phyloP scores from a whole-genome alignment of 2,888 invertebrate species.

The Diploptera punctata region DNA sequence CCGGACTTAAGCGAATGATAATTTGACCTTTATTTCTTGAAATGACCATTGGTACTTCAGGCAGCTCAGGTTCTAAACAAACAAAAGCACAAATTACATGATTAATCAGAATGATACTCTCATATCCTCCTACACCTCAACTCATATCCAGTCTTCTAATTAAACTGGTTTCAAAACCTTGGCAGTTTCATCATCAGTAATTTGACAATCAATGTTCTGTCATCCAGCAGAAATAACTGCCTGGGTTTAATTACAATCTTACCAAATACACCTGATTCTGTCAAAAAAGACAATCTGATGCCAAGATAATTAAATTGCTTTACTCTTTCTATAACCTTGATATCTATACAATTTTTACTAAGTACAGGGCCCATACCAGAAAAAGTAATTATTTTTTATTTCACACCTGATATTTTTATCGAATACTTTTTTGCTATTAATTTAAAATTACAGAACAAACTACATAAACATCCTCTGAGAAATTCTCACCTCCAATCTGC shows the following conservation, averaged over 20 bases:
- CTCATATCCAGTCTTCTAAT: too few relatives aligned
- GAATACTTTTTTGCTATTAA: too few relatives aligned
- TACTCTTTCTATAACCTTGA: too few relatives aligned
- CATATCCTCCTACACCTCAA: too few relatives aligned
- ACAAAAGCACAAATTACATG: neutral
- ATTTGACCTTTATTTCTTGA: slow-evolving; percentile 67
- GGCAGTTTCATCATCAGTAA: too few relatives aligned
- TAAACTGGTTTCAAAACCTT: too few relatives aligned
- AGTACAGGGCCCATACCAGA: neutral
- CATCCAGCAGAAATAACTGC: neutral
- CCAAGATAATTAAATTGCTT: too few relatives aligned
- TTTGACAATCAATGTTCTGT: too few relatives aligned
- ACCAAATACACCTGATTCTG: neutral
- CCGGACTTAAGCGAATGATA: slow-evolving; percentile 69
- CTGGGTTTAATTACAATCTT: neutral
- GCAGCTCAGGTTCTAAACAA: slow-evolving; percentile 67
- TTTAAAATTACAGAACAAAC: neutral
- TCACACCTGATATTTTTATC: neutral
- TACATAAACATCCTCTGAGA: slow-evolving; percentile 26
- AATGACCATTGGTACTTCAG: slow-evolving; percentile 69
- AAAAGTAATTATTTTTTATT: neutral
- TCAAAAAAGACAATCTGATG: too few relatives aligned
- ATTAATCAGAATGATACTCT: neutral
- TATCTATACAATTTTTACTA: neutral
- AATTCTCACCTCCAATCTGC: slow-evolving; percentile 64